Conservation (phyloP, 1,140 invertebrate genomes). For the Leptinotarsa defecta region DNA sequence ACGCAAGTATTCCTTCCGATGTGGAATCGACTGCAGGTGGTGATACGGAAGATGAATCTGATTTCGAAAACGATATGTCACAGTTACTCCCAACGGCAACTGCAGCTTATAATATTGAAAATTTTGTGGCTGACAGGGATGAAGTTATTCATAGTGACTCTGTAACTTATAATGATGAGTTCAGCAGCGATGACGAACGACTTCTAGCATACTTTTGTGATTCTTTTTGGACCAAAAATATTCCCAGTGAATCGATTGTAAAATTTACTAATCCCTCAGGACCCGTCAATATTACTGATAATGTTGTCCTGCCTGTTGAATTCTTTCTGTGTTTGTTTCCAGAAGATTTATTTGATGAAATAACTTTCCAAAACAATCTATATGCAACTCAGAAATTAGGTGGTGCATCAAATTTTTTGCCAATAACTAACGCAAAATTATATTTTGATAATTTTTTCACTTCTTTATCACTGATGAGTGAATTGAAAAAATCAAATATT, state of each 20-base stretch:
- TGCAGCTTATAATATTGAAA: background rate
- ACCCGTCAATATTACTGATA: background rate
- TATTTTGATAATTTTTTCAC: no score
- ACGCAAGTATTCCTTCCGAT: no score
- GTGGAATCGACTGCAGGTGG: no score
- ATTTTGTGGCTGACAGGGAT: background rate
- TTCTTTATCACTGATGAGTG: no score
- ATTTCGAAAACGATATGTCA: background rate
- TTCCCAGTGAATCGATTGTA: no score
- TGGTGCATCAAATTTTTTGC: background rate
- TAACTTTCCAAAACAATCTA: background rate
- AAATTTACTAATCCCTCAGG: background rate
- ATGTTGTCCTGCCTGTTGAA: background rate
- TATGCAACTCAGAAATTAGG: conserved; percentile 7
- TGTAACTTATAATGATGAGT: no score
- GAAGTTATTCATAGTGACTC: background rate
- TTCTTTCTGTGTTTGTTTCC: background rate
- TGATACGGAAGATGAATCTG: no score
- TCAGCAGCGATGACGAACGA: no score
- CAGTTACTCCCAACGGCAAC: background rate
- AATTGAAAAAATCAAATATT: no score
- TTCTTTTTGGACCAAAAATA: no score
- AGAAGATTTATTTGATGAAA: background rate
- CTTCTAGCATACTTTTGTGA: no score
- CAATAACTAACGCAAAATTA: background rate